phyloP scores from a whole-genome alignment of 1,140 invertebrate species.

The Oppia nitens region DNA sequence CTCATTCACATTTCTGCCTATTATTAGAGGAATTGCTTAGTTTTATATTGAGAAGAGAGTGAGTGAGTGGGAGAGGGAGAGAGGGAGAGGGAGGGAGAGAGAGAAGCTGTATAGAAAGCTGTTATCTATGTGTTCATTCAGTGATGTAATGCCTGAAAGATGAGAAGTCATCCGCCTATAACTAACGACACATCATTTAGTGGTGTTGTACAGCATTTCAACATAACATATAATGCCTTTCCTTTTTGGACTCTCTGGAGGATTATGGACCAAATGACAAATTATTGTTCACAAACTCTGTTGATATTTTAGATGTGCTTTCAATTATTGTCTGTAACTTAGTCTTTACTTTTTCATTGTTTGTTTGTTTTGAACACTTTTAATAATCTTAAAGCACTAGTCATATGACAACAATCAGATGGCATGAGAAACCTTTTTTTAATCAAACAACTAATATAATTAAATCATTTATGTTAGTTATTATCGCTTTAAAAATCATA shows the following conservation, averaged over 20 bases:
- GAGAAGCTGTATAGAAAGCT: no score
- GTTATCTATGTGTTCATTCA: no score
- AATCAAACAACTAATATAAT: not conserved
- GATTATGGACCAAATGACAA: not conserved
- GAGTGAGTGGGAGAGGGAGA: no score
- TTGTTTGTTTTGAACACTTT: no score
- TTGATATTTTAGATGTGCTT: not conserved
- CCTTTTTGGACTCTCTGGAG: not conserved
- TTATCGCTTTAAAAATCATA: not conserved
- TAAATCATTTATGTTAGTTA: not conserved
- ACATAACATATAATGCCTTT: not conserved
- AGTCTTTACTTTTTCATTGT: not conserved
- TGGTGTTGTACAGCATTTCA: not conserved
- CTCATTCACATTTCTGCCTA: no score
- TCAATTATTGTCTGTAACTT: not conserved
- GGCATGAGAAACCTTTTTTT: not conserved
- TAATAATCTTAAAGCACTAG: no score
- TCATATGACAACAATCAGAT: no score
- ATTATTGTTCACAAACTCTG: not conserved
- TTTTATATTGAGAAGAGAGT: no score
- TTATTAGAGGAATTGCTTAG: no score
- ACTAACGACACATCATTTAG: not conserved
- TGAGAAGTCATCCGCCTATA: not conserved
- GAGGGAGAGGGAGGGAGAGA: no score
- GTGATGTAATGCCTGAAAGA: not conserved